These are phyloP conservation scores for Peribatodes rhomboidaria DNA, from an alignment of 2,888 invertebrate species.

Conservation along the genomic window DNA sequence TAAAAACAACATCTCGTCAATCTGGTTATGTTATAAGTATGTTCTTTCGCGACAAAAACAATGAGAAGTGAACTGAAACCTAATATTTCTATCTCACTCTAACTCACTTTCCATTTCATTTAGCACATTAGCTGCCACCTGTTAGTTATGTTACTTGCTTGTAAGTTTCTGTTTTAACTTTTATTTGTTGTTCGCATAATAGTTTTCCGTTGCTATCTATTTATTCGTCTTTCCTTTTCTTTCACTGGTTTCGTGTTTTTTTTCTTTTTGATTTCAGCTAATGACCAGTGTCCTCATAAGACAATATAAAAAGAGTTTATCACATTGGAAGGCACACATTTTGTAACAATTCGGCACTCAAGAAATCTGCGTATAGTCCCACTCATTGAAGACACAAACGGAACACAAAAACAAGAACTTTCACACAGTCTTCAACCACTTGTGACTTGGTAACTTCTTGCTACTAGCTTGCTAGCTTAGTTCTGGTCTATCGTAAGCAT, in stretches of 20 bases:
- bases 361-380: neutral
- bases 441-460: too few relatives aligned
- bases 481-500: neutral
- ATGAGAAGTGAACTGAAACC: neutral
- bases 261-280: too few relatives aligned
- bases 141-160: too few relatives aligned
- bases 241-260: too few relatives aligned
- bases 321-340: neutral
- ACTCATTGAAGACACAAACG: neutral
- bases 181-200: too few relatives aligned
- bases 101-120: neutral
- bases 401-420: neutral
- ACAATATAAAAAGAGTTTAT: neutral
- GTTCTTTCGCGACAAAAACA: neutral
- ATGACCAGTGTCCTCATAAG: too few relatives aligned
- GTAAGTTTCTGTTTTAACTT: neutral
- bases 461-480: too few relatives aligned
- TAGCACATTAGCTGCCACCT: neutral
- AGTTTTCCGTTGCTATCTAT: too few relatives aligned
- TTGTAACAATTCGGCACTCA: neutral
- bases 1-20: too few relatives aligned
- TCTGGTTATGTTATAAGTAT: too few relatives aligned
- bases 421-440: too few relatives aligned
- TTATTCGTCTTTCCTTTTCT: too few relatives aligned
- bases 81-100: neutral